Evolutionary conservation across 1,140 invertebrate genomes (phyloP).

Genomic region (Drosophila parvula): DNA sequence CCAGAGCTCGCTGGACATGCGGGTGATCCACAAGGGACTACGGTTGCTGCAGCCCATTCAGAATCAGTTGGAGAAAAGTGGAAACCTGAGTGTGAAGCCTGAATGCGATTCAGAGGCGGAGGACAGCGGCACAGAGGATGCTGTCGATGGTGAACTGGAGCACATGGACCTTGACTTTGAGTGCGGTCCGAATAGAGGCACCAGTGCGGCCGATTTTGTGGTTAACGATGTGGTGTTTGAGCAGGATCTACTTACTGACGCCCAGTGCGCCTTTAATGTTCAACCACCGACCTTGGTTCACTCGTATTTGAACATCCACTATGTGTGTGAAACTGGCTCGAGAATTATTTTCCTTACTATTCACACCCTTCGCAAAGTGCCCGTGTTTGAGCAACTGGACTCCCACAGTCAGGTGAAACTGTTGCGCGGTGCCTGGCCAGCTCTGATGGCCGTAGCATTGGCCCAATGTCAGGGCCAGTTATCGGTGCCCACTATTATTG

Average conservation of each 20-base stretch:
- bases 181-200: slow-evolving; percentile 46
- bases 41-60: slow-evolving; percentile 89
- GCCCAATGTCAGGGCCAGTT: slow-evolving; percentile 92
- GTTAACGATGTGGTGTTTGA: slow-evolving; percentile 77
- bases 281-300: slow-evolving; percentile 93
- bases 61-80: slow-evolving; percentile 76
- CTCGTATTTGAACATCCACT: slow-evolving; percentile 93
- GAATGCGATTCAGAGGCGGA: slow-evolving; percentile 74
- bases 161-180: slow-evolving; percentile 66
- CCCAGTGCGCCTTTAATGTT: slow-evolving; percentile 90
- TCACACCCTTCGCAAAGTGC: slow-evolving; percentile 94
- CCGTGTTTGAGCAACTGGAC: slow-evolving; percentile 92
- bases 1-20: slow-evolving; percentile 87
- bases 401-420: slow-evolving; percentile 93
- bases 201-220: slow-evolving; percentile 71
- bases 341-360: slow-evolving; percentile 94
- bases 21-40: slow-evolving; percentile 90
- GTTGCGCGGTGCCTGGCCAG: slow-evolving; percentile 95
- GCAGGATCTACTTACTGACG: slow-evolving; percentile 89
- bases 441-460: slow-evolving; percentile 95
- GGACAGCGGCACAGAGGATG: slow-evolving; percentile 71
- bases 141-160: slow-evolving; percentile 52
- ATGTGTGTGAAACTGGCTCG: slow-evolving; percentile 96
- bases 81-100: slow-evolving; percentile 50
- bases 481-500: slow-evolving; percentile 92